Evolutionary conservation across 2,797 vertebrate species (phyloP), one percentile per base, ranked within the genome.

Genomic region (Ptychobarbus kaznakovi): DNA sequence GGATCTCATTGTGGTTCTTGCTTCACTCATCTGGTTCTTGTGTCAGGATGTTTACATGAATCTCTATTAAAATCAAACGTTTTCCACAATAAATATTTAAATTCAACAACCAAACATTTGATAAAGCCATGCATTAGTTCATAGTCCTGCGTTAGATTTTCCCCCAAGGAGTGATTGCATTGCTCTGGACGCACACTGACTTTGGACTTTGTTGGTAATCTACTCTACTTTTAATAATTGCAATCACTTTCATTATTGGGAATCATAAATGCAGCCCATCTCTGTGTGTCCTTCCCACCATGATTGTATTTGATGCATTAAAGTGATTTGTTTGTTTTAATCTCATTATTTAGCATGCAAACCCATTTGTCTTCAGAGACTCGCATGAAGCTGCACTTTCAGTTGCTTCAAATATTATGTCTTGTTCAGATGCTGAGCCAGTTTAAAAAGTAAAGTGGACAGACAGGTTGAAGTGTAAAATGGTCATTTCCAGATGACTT

Each of bases 21-120:
- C 28, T 35, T 53, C 46, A 35, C 73, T 75, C 28, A 76, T 75
- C 53, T 77, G 35, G 0, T 40, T 77, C 25, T 77, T 77, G 35
- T 77, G 53, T 77, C 35, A 61, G 75, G 75, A 42, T 77, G 32
- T 61, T 77, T 77, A 20, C 20, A 77, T 42, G 51, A 61, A 77
- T 42, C 75, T 61, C 35, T 77, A 77, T 42, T 42, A 61, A 77
- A 61, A 58, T 61, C 53, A 42, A 77, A 61, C 42, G 53, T 77
- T 15, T 16, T 20, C 49, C 18, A 0, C 73, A 32, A 22, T 20
- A 58, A 77, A 58, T n/a, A 58, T 40, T 56, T 77, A 16, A n/a
- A 58, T 40, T n/a, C 22, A 77, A 56, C 20, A 40, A 9, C 32
- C 51, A 76, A 76, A 56, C 51, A 56, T 40, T 76, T 58, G 32